phyloP scores from a whole-genome alignment of 64 coral and sea anemone species.

The Stichodactyla helianthus region DNA sequence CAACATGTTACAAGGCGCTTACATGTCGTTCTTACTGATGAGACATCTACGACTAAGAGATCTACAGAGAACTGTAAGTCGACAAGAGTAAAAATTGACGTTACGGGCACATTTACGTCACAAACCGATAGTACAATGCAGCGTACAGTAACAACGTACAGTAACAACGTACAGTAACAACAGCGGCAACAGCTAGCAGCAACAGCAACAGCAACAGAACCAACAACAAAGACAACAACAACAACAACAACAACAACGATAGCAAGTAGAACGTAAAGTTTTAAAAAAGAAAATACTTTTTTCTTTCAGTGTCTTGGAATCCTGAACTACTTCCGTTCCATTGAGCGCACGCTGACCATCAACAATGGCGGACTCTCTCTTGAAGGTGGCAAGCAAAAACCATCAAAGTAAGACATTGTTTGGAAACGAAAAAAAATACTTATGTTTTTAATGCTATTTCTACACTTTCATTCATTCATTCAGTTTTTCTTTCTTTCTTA shows the following conservation, averaged over 20 bases:
- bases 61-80: slow-evolving; percentile 89
- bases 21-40: slow-evolving; percentile 90
- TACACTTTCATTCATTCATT: not conserved
- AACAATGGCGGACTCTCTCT: slow-evolving; percentile 86
- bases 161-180: too few species aligned
- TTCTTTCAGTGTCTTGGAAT: slow-evolving; percentile 71
- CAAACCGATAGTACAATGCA: too few species aligned
- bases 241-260: not conserved
- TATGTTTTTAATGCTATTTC: too few species aligned
- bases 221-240: too few species aligned
- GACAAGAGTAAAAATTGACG: too few species aligned
- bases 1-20: slow-evolving; percentile 77
- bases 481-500: not conserved
- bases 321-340: slow-evolving; percentile 86
- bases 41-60: slow-evolving; percentile 83
- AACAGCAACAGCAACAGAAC: too few species aligned
- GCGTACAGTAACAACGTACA: too few species aligned
- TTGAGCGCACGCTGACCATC: slow-evolving; percentile 87
- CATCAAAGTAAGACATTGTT: slow-evolving; percentile 65
- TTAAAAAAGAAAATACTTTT: not conserved
- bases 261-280: not conserved
- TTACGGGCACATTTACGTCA: too few species aligned
- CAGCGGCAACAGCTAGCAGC: too few species aligned
- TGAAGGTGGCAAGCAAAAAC: slow-evolving; percentile 77
- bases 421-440: not conserved